Evolutionary conservation across 2,888 invertebrate genomes (phyloP), one percentile per base, ranked within the genome.

Genomic region (Heliconius ismenius): DNA sequence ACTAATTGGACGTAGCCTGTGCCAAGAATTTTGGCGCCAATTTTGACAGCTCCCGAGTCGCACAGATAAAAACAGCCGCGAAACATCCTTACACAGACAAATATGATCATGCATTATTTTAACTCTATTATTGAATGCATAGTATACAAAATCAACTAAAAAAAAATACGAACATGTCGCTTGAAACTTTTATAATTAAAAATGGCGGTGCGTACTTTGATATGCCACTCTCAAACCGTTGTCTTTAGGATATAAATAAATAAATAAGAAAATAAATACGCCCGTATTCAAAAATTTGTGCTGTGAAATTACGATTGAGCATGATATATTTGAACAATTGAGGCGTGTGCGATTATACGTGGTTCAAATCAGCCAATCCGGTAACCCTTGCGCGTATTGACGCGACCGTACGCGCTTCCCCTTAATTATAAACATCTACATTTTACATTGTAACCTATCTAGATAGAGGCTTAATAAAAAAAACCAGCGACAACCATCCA

Each of bases 381-480:
- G 28, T 63, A 69, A 74, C 60, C 74, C 49, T 43, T 72, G 26
- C n/a, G 58, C 73, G 69, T n/a, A 65, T 62, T 74, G 73, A 75
- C 73, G 75, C 26, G 49, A 73, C 77, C 58, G 69, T 65, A 72
- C 84, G 85, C 84, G 86, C 85, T 88, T n/a, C 86, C 88, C 87
- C 88, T 90, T 87, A 90, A 83, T 80, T 86, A 87, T 86, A 88
- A 90, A 92, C 91, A 91, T 87, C 92, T 93, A 91, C 86, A 84
- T 89, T 88, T 87, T 80, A 82, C 79, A 90, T 87, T 87, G 86
- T 91, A 90, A 87, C 91, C 92, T 93, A 92, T 91, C 93, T 93
- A 93, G 89, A 91, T 86, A 85, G 87, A 88, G 90, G 88, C 91
- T 90, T 91, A 83, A 73, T 39, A 54, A 83, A 82, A 79, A 81